These are phyloP conservation scores for Tipula confusa DNA, from an alignment of 2,888 invertebrate species.

Conservation along the genomic window DNA sequence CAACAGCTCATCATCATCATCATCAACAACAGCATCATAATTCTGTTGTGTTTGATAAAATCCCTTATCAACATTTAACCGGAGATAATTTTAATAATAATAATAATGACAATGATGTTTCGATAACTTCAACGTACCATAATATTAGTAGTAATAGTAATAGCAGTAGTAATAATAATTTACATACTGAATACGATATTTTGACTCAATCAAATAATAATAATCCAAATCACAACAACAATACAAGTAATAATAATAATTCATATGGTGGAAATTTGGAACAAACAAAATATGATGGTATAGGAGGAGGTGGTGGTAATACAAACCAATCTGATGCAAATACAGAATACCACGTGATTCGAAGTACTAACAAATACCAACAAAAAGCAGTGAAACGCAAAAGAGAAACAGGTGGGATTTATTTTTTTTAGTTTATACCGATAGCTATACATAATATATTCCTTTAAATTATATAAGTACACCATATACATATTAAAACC, in stretches of 20 bases:
- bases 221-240: constrained; percentile 29
- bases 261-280: constrained; percentile 33
- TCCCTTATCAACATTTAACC: constrained; percentile 34
- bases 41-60: constrained; percentile 34
- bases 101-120: constrained; percentile 36
- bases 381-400: constrained; percentile 39
- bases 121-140: constrained; percentile 36
- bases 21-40: constrained; percentile 15
- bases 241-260: constrained; percentile 21
- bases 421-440: background rate
- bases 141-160: constrained; percentile 34
- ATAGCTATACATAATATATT: background rate
- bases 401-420: constrained; percentile 39
- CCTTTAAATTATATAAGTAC: background rate
- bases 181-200: constrained; percentile 33
- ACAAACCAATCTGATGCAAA: constrained; percentile 33
- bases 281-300: constrained; percentile 32
- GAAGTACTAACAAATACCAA: constrained; percentile 38
- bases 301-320: constrained; percentile 15
- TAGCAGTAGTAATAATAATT: constrained; percentile 34
- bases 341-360: constrained; percentile 37
- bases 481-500: background rate
- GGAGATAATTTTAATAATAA: constrained; percentile 32
- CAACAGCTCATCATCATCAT: constrained; percentile 33
- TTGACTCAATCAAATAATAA: constrained; percentile 32